Evolutionary conservation across 2,797 vertebrate genomes (phyloP).

Genomic region (Antrozous pallidus): DNA sequence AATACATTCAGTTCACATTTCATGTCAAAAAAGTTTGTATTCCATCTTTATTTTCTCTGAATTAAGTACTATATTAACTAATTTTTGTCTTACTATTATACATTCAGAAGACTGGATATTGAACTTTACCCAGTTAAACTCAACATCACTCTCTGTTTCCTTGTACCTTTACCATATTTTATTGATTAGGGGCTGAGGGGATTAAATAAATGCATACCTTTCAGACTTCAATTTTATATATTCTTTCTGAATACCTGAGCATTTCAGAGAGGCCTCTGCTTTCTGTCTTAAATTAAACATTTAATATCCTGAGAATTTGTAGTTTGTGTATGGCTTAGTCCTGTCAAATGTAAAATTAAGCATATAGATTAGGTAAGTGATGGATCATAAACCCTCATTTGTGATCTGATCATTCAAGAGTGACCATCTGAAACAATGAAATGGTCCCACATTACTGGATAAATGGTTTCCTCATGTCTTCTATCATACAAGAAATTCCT

Average conservation of each 20-base stretch:
- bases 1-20: not conserved
- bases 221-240: not conserved
- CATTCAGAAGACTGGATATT: not conserved
- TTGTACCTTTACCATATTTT: not conserved
- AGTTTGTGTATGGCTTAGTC: not conserved
- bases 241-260: not conserved
- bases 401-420: not conserved
- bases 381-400: conserved; percentile 6
- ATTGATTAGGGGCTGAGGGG: not conserved
- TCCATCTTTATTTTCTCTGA: conserved; percentile 19
- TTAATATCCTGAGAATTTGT: not conserved
- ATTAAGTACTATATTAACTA: not conserved
- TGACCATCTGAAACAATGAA: conserved; percentile 17
- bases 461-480: not conserved
- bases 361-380: not conserved
- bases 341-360: conserved; percentile 22
- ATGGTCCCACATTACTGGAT: not conserved
- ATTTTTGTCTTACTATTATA: not conserved
- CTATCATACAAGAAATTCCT: not conserved
- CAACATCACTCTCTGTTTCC: not conserved
- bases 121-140: conserved; percentile 22
- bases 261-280: not conserved
- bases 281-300: not conserved
- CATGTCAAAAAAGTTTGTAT: not conserved
- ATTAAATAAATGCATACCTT: not conserved